Conservation (phyloP, 1,140 invertebrate species). For the Zaprionus lachaisei region DNA sequence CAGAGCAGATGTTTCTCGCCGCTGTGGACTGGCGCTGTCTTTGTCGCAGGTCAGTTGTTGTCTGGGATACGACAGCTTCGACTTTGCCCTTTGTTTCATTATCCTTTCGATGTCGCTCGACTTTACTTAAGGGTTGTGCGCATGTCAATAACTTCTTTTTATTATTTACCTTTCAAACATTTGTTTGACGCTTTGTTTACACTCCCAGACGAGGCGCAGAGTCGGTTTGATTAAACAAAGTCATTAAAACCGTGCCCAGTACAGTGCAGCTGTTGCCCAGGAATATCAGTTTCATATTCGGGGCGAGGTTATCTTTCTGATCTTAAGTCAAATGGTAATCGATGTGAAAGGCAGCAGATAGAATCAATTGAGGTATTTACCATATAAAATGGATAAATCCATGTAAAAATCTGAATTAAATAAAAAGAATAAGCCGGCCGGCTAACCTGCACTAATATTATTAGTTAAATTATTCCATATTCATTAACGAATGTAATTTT, state of each 20-base stretch:
- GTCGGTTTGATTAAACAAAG: conserved; percentile 75
- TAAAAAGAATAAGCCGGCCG: background rate
- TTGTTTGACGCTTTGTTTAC: conserved; percentile 58
- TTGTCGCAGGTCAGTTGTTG: conserved; percentile 79
- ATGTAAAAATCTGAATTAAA: background rate
- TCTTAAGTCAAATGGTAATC: conserved; percentile 7
- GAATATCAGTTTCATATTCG: conserved; percentile 32
- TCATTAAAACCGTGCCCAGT: conserved; percentile 54
- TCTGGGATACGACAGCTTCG: conserved; percentile 23
- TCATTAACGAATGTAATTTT: background rate
- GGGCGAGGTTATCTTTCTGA: conserved; percentile 16
- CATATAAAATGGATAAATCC: background rate
- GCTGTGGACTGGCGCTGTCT: conserved; percentile 36
- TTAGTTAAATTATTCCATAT: background rate
- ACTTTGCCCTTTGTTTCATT: conserved; percentile 45
- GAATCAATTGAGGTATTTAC: background rate
- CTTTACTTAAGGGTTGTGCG: conserved; percentile 45
- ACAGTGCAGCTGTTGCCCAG: conserved; percentile 33
- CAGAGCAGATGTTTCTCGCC: conserved; percentile 64
- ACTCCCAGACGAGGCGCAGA: conserved; percentile 23
- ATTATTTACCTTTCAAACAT: conserved; percentile 59
- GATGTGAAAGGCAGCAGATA: background rate
- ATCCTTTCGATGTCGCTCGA: conserved; percentile 42
- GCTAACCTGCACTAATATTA: background rate
- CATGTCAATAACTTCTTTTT: conserved; percentile 53